phyloP scores from a whole-genome alignment of 1,140 invertebrate species.

The Drosophila eugracilis region DNA sequence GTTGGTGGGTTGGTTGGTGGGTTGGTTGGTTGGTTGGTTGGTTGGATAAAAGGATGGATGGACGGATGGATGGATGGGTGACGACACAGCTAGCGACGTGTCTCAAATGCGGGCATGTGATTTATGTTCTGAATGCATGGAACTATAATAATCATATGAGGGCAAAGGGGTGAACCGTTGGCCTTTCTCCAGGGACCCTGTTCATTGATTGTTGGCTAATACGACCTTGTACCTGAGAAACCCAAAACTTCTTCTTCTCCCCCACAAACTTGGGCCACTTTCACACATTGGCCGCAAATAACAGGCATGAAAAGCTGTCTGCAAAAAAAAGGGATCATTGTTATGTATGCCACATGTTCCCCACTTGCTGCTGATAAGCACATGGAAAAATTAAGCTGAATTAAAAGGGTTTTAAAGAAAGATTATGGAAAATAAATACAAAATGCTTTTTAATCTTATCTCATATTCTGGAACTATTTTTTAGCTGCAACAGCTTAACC shows the following conservation, averaged over 20 bases:
- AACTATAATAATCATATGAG: slow-evolving; percentile 62
- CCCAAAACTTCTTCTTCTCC: slow-evolving; percentile 7
- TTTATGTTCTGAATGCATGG: slow-evolving; percentile 74
- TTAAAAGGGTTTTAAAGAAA: neutral
- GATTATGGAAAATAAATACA: neutral
- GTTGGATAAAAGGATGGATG: slow-evolving; percentile 7
- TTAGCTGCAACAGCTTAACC: no score
- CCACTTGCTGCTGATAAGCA: slow-evolving; percentile 8
- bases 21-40: slow-evolving; percentile 2
- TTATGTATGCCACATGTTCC: slow-evolving; percentile 44
- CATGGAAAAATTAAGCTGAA: neutral
- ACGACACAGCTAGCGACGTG: slow-evolving; percentile 38
- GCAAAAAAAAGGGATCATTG: slow-evolving; percentile 40
- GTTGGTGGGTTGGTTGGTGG: neutral
- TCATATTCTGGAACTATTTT: no score
- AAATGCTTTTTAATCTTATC: no score
- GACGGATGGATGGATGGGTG: slow-evolving; percentile 13
- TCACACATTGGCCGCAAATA: slow-evolving; percentile 34
- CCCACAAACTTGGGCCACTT: slow-evolving; percentile 9
- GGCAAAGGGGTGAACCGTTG: slow-evolving; percentile 15
- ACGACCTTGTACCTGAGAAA: slow-evolving; percentile 18
- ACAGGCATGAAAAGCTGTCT: slow-evolving; percentile 31
- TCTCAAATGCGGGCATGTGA: slow-evolving; percentile 59
- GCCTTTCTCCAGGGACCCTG: slow-evolving; percentile 1
- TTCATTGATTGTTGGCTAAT: slow-evolving; percentile 74